These are phyloP conservation scores for Lepidurus couesii DNA, from an alignment of 1,140 invertebrate genomes.

Conservation along the genomic window DNA sequence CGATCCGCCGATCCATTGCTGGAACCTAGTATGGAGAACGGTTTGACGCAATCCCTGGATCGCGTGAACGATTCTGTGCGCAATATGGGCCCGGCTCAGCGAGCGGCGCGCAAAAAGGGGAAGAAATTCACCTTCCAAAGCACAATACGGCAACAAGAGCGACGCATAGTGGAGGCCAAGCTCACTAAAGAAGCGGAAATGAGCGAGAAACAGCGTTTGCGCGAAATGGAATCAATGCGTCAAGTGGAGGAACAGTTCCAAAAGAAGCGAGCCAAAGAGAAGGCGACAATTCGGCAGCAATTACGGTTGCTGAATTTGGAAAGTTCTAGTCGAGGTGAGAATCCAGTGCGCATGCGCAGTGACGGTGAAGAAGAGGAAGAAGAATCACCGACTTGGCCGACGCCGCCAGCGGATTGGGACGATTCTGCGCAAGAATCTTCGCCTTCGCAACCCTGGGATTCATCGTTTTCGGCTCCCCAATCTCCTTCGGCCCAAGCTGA, in stretches of 20 bases:
- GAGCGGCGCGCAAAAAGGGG: constrained; percentile 40
- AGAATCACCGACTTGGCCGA: constrained; percentile 20
- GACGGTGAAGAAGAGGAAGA: constrained; percentile 24
- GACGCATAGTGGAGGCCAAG: constrained; percentile 63
- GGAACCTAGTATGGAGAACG: background rate
- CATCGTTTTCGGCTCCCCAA: constrained; percentile 39
- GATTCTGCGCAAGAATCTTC: constrained; percentile 36
- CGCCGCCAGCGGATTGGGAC: constrained; percentile 41
- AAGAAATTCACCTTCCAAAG: constrained; percentile 75
- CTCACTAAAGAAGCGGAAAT: constrained; percentile 65
- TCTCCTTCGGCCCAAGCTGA: background rate
- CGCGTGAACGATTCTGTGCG: background rate
- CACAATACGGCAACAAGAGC: constrained; percentile 68
- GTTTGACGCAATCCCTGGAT: background rate
- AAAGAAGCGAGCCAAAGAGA: constrained; percentile 63
- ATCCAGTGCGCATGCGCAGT: background rate
- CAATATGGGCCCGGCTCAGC: background rate
- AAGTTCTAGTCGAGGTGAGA: constrained; percentile 30
- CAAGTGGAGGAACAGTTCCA: constrained; percentile 69
- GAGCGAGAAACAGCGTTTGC: constrained; percentile 64
- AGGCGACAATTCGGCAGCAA: constrained; percentile 66
- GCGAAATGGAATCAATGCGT: constrained; percentile 70
- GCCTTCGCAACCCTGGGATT: constrained; percentile 35
- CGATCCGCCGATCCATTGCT: background rate
- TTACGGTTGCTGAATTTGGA: constrained; percentile 58